A percentile compares a stretch with the other conserved stretches of the same genome.
Conservation (phyloP, 2,888 invertebrate genomes). For the Saturnia japonica region DNA sequence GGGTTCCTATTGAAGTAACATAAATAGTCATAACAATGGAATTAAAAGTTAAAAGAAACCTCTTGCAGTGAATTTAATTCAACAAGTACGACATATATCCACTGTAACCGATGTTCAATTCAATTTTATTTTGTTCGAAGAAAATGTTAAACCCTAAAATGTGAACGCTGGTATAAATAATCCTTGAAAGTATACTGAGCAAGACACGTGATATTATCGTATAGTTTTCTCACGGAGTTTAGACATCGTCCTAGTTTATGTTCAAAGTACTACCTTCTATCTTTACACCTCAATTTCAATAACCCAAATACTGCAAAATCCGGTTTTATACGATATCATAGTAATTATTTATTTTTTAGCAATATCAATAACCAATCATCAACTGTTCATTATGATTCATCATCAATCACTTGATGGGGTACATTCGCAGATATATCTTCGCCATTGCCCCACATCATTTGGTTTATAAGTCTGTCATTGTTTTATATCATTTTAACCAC, state of each 20-base stretch:
- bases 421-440: too few species aligned
- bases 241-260: conserved; percentile 15
- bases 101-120: background rate
- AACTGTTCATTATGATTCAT: too few species aligned
- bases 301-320: background rate
- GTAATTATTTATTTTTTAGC: too few species aligned
- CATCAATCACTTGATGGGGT: too few species aligned
- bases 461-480: too few species aligned
- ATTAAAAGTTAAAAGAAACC: background rate
- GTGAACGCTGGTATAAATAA: conserved; percentile 7
- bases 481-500: too few species aligned
- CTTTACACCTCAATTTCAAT: background rate
- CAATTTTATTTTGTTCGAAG: background rate
- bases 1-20: background rate
- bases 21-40: background rate
- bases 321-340: too few species aligned
- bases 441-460: too few species aligned
- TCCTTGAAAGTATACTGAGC: conserved; percentile 12
- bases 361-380: too few species aligned
- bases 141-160: conserved; percentile 11
- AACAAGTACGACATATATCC: background rate
- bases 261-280: conserved; percentile 13
- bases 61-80: background rate
- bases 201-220: conserved; percentile 38
- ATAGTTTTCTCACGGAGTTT: conserved; percentile 37